Evolutionary conservation across 2,113 vertebrate genomes (phyloP).

Genomic region (Cnemophilus loriae): DNA sequence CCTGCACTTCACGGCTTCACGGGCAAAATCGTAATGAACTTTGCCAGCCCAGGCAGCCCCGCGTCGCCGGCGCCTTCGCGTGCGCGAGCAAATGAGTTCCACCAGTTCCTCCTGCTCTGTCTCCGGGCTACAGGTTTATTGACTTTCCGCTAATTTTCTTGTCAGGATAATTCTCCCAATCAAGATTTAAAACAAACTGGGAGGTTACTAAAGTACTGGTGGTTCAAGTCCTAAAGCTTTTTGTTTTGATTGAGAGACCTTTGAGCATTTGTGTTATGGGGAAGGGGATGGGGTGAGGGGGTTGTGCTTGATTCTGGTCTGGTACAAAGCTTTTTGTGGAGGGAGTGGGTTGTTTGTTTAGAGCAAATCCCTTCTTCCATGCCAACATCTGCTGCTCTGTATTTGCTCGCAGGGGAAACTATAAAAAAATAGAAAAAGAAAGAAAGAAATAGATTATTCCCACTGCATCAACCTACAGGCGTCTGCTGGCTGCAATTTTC

Average conservation of each 20-base stretch:
- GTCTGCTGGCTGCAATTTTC: slow-evolving; percentile 67
- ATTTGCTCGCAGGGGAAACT: slow-evolving; percentile 55
- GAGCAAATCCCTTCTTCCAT: slow-evolving; percentile 34
- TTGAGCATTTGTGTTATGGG: neutral
- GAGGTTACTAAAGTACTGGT: slow-evolving; percentile 55
- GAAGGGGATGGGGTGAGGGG: neutral
- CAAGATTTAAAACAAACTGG: slow-evolving; percentile 73
- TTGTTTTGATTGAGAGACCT: slow-evolving; percentile 57
- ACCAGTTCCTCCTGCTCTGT: slow-evolving; percentile 37
- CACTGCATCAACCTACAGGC: slow-evolving; percentile 57
- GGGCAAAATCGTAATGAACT: slow-evolving; percentile 62
- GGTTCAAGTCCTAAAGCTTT: slow-evolving; percentile 46
- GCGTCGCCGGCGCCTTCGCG: neutral
- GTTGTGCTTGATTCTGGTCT: neutral
- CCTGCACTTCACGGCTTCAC: slow-evolving; percentile 54
- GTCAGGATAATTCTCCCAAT: slow-evolving; percentile 74
- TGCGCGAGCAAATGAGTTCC: neutral
- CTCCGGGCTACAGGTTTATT: slow-evolving; percentile 65
- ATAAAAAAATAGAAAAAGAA: neutral
- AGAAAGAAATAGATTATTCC: slow-evolving; percentile 64
- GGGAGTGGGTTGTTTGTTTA: slow-evolving; percentile 50
- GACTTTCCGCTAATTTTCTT: slow-evolving; percentile 74
- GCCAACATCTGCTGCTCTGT: slow-evolving; percentile 45
- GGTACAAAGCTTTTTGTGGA: slow-evolving; percentile 11
- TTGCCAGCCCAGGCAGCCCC: slow-evolving; percentile 22